Base-by-base conservation (phyloP, 1,140 invertebrate species). In the Drosophila athabasca region DNA sequence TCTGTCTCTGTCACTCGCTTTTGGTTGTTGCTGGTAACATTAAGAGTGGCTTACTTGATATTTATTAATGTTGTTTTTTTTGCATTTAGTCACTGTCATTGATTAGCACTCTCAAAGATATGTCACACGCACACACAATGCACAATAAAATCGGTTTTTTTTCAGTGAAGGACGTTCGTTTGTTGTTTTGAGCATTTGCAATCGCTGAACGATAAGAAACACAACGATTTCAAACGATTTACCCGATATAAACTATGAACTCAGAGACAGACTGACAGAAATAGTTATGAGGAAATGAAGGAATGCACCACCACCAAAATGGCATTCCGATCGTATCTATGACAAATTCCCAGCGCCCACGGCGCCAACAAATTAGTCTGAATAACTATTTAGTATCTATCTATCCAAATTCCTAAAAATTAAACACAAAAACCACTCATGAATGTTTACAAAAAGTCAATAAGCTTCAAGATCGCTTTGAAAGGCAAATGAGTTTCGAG, bases 61-160 rank as follows among this genome's bases (percentile, higher is more conserved):
- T 88, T 88, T 53, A 83, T 83, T 83, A 83, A 88, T 87, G 83
- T 87, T 87, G 83, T 87, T 87, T 83, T 83, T 87, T 87, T 87
- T 83, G 83, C 79, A 87, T 79, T 88, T 73, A 81, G 77, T 54
- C 77, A 68, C 71, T 74, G 70, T 76, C 73, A 76, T 82, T 68
- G 82, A 87, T 87, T 87, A 87, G 78, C 79, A 73, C 78, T 71
- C 78, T 82, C 65, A 58, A 82, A 67, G 44, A 54, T 54, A 57
- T 55, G 53, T 39, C 62, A 31, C 31, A 53, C 17, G 53, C 31
- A 19, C 35, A 24, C 35, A 39, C 35, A 39, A 39, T 13, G 35
- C 35, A 39, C 11, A 39, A 39, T 39, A 49, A 49, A 49, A 49
- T 31, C 17, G 31, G 17, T 39, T 1, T 46, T 39, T 26, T 48